Percentiles rank a stretch among this genome's conserved stretches.
Evolutionary conservation across 2,113 vertebrate genomes (phyloP).

Genomic region (Mormyrus iriodes): DNA sequence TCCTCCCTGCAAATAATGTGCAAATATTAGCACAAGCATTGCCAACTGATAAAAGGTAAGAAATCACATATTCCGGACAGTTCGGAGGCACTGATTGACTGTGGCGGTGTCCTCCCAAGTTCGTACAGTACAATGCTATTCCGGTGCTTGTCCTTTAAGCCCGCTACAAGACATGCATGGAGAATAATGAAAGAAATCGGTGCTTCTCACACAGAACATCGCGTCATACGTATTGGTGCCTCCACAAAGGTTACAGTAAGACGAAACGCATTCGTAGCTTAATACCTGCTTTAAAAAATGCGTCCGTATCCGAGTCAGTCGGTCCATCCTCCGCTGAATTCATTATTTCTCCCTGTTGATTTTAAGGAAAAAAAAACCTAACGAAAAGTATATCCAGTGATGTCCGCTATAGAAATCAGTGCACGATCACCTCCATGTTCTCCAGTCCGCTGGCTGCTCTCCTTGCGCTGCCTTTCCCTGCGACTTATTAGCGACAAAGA

Average conservation of each 20-base stretch:
- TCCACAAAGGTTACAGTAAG: not conserved
- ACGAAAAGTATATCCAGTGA: constrained; percentile 29
- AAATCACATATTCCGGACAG: not conserved
- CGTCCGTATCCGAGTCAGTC: constrained; percentile 73
- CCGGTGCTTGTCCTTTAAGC: not conserved
- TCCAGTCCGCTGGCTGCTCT: constrained; percentile 26
- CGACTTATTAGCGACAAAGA: constrained; percentile 30
- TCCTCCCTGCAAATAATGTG: not conserved
- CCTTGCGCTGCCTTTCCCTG: constrained; percentile 22
- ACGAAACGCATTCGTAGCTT: not conserved
- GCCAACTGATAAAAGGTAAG: not conserved
- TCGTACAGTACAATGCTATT: not conserved
- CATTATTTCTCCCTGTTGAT: constrained; percentile 55
- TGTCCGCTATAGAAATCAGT: constrained; percentile 30
- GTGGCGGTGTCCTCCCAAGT: not conserved
- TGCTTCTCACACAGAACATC: not conserved
- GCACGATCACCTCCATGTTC: constrained; percentile 36
- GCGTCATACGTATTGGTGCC: not conserved
- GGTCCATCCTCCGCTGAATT: constrained; percentile 75
- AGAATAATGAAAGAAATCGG: not conserved
- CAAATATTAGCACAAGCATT: not conserved
- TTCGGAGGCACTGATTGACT: not conserved
- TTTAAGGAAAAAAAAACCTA: constrained; percentile 23
- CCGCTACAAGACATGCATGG: not conserved
- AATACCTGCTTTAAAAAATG: constrained; percentile 80